phyloP scores from a whole-genome alignment of 2,113 vertebrate species.

The Edolisoma coerulescens region DNA sequence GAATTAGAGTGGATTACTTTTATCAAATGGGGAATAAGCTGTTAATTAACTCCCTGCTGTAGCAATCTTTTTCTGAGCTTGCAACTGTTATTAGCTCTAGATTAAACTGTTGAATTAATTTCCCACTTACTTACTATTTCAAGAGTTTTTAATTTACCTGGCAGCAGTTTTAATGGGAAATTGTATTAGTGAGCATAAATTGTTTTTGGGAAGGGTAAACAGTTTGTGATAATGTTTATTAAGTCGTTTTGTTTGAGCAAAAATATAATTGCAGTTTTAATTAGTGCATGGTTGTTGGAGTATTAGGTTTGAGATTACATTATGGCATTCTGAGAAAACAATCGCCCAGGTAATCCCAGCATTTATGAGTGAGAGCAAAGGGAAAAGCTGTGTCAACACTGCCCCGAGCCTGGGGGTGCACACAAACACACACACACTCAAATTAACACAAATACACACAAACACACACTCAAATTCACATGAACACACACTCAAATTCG shows the following conservation, averaged over 20 bases:
- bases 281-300: conserved; percentile 74
- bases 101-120: conserved; percentile 89
- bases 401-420: not conserved
- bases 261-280: conserved; percentile 83
- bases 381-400: not conserved
- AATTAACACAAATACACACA: not conserved
- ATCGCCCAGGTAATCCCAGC: conserved; percentile 67
- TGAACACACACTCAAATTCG: rapidly evolving
- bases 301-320: conserved; percentile 78
- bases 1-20: conserved; percentile 88
- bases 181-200: conserved; percentile 83
- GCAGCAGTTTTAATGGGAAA: conserved; percentile 85
- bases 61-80: conserved; percentile 83
- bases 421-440: no score
- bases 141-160: conserved; percentile 87
- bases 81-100: conserved; percentile 85
- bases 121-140: conserved; percentile 87
- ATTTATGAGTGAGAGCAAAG: conserved; percentile 53
- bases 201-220: conserved; percentile 80
- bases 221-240: conserved; percentile 83
- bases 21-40: conserved; percentile 88
- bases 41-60: conserved; percentile 90
- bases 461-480: rapidly evolving
- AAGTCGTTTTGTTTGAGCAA: conserved; percentile 80
- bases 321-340: conserved; percentile 66